phyloP scores from a whole-genome alignment of 2,888 invertebrate genomes.

The Agonum fuliginosum region DNA sequence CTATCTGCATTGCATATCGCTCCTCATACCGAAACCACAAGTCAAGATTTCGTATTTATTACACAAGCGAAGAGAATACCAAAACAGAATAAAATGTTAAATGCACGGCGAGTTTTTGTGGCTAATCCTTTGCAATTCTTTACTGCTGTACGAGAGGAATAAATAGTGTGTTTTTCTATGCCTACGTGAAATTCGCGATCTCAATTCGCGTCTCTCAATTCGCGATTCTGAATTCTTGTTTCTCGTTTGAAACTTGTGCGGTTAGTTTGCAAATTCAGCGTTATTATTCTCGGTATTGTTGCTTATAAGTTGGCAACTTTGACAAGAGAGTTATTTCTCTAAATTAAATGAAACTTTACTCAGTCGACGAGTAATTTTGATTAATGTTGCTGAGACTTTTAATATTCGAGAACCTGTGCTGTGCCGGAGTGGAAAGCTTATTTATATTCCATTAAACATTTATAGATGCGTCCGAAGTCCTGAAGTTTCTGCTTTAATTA shows the following conservation, averaged over 20 bases:
- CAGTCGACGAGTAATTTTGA: conserved; percentile 35
- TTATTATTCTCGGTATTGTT: conserved; percentile 23
- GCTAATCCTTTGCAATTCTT: conserved; percentile 54
- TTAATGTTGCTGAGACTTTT: conserved; percentile 36
- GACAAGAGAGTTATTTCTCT: conserved; percentile 31
- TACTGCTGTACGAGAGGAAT: conserved; percentile 50
- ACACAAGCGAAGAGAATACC: conserved; percentile 42
- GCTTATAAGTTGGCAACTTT: conserved; percentile 16
- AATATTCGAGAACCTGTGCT: conserved; percentile 20
- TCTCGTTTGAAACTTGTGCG: conserved; percentile 27
- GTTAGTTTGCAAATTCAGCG: conserved; percentile 48
- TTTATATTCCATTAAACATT: conserved; percentile 45
- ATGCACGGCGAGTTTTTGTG: conserved; percentile 44
- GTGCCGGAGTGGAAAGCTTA: no score
- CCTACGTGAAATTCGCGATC: conserved; percentile 19
- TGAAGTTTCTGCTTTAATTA: conserved; percentile 41
- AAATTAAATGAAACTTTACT: conserved; percentile 43
- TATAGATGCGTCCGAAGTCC: conserved; percentile 34
- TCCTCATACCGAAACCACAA: background rate
- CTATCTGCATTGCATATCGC: conserved; percentile 33
- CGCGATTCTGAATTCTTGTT: background rate
- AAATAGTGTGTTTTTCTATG: conserved; percentile 49
- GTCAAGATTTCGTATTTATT: conserved; percentile 43
- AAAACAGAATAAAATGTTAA: conserved; percentile 45
- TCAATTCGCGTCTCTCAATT: background rate